Evolutionary conservation across 1,140 invertebrate species (phyloP).

Genomic region (Coptotermes formosanus): DNA sequence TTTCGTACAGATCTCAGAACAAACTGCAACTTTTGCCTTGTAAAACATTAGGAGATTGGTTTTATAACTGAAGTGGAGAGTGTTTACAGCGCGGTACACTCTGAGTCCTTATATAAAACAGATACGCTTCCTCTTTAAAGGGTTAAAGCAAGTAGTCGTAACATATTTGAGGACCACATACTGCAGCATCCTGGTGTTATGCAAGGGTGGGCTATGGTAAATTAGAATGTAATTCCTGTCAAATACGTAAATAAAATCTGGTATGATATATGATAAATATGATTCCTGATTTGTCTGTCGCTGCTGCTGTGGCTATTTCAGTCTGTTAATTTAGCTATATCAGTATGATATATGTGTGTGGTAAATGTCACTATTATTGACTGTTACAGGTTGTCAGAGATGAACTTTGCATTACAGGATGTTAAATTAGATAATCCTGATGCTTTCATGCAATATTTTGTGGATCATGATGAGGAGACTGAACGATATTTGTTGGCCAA

Average conservation of each 20-base stretch:
- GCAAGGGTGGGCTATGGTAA: too few species aligned
- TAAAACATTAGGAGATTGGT: too few species aligned
- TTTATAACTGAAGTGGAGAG: too few species aligned
- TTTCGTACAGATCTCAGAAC: too few species aligned
- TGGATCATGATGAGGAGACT: conserved; percentile 54
- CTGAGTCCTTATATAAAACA: too few species aligned
- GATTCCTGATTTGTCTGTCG: background rate
- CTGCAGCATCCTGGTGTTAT: too few species aligned
- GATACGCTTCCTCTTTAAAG: too few species aligned
- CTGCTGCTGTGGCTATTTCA: conserved; percentile 20
- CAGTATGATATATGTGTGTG: conserved; percentile 12
- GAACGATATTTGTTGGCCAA: conserved; percentile 79
- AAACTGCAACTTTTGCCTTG: too few species aligned
- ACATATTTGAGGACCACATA: too few species aligned
- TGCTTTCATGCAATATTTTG: background rate
- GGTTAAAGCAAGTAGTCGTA: too few species aligned
- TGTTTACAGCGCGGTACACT: too few species aligned
- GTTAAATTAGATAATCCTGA: conserved; percentile 55
- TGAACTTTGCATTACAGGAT: conserved; percentile 73
- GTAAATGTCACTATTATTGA: conserved; percentile 22
- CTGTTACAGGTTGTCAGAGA: conserved; percentile 67
- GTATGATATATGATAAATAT: conserved; percentile 5
- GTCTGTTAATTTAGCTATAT: background rate
- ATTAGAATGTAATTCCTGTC: conserved; percentile 20
- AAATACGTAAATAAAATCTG: background rate